phyloP scores from a whole-genome alignment of 2,797 vertebrate species.

The Cirrhinus mrigala region DNA sequence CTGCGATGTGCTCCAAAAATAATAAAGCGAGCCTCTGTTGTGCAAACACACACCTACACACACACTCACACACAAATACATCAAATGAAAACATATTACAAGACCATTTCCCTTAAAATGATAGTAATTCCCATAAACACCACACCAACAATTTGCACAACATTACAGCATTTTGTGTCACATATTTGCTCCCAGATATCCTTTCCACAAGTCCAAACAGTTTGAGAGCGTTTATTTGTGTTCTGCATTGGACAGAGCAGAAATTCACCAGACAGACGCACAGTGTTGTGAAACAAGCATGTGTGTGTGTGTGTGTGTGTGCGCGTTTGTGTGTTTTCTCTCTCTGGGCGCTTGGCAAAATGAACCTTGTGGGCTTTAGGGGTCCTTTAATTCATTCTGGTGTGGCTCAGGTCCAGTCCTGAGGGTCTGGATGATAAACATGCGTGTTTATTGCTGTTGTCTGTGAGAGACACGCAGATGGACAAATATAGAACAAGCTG shows the following conservation, averaged over 20 bases:
- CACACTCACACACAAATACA: background rate
- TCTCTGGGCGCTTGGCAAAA: constrained; percentile 14
- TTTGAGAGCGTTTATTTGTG: background rate
- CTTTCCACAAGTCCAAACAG: background rate
- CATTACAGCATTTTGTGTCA: background rate
- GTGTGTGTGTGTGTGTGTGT: constrained; percentile 4
- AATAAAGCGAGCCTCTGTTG: constrained; percentile 20
- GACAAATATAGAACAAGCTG: background rate
- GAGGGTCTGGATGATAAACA: constrained; percentile 20
- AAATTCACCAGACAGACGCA: background rate
- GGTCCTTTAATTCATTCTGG: constrained; percentile 23
- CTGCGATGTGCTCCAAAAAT: constrained; percentile 38
- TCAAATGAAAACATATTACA: constrained; percentile 29
- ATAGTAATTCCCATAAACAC: background rate
- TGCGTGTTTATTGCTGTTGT: background rate
- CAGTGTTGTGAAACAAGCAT: background rate
- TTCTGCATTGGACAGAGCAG: background rate
- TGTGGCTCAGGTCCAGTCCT: constrained; percentile 29
- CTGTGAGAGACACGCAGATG: constrained; percentile 14
- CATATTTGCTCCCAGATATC: background rate
- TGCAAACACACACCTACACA: constrained; percentile 19
- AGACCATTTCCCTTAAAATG: background rate
- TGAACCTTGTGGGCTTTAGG: constrained; percentile 14
- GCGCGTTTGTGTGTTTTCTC: background rate
- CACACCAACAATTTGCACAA: constrained; percentile 1